phyloP scores from a whole-genome alignment of 2,888 invertebrate genomes.

The Caenorhabditis imperialis region DNA sequence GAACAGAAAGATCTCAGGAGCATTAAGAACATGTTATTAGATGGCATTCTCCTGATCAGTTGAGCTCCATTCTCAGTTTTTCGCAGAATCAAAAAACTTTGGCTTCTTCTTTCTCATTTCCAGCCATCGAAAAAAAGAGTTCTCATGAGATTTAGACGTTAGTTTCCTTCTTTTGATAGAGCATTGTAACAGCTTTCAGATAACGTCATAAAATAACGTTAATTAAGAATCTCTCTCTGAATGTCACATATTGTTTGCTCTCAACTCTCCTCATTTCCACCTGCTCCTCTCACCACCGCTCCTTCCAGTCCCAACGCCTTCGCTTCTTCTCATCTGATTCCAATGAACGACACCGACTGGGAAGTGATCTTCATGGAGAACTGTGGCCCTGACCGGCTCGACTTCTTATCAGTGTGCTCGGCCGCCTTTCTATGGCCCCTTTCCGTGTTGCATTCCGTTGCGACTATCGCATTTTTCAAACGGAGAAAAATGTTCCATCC shows the following conservation, averaged over 20 bases:
- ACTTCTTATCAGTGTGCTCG: conserved; percentile 7
- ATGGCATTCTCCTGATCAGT: no score
- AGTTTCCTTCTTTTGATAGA: no score
- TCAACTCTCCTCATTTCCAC: no score
- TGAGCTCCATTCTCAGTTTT: no score
- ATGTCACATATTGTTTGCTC: conserved; percentile 4
- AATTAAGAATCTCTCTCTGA: not conserved
- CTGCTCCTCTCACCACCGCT: not conserved
- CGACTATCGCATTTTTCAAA: conserved; percentile 11
- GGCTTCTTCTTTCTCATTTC: no score
- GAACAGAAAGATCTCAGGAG: no score
- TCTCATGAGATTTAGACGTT: no score
- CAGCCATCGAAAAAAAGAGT: no score
- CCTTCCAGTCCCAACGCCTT: not conserved
- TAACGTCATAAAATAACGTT: no score
- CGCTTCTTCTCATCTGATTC: not conserved
- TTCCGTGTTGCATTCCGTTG: not conserved
- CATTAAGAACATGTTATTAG: no score
- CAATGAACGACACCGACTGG: conserved; percentile 29
- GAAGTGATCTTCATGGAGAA: conserved; percentile 34
- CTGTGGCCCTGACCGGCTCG: conserved; percentile 20
- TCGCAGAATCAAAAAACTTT: no score
- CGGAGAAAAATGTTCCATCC: conserved; percentile 32
- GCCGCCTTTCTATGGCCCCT: conserved; percentile 8
- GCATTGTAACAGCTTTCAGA: no score